phyloP scores from a whole-genome alignment of 2,888 invertebrate species.

The Junonia oenone region DNA sequence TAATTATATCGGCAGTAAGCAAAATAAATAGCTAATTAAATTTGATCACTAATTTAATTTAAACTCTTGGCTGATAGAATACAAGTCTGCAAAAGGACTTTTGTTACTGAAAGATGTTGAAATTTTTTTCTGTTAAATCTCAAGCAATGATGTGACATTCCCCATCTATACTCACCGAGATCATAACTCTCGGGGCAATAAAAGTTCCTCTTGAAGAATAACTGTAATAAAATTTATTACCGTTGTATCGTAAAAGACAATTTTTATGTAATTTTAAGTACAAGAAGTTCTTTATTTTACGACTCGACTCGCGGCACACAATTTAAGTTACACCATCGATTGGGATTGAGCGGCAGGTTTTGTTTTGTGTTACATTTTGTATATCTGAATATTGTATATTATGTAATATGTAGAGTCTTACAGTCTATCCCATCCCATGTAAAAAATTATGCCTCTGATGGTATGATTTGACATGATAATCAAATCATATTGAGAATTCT shows the following conservation, averaged over 20 bases:
- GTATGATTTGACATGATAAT: too few species aligned
- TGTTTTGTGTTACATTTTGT: neutral
- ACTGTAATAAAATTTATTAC: constrained; percentile 44
- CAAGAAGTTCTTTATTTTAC: constrained; percentile 40
- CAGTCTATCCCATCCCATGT: too few species aligned
- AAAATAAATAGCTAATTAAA: too few species aligned
- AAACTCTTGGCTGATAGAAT: too few species aligned
- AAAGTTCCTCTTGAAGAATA: constrained; percentile 38
- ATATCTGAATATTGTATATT: too few species aligned
- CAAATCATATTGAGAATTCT: too few species aligned
- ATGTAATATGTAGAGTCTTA: neutral
- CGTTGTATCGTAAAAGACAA: constrained; percentile 47
- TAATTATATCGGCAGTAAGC: too few species aligned
- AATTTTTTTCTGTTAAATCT: constrained; percentile 13
- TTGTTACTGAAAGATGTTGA: neutral
- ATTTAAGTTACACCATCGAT: constrained; percentile 32
- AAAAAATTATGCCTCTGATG: too few species aligned
- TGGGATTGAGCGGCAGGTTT: constrained; percentile 5
- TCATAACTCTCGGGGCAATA: constrained; percentile 43
- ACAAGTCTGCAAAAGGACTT: neutral
- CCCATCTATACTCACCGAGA: constrained; percentile 36
- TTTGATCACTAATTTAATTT: too few species aligned
- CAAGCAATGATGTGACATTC: constrained; percentile 11
- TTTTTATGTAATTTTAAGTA: constrained; percentile 53
- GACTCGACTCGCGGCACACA: constrained; percentile 32